Conservation (phyloP, 2,113 vertebrate genomes). For the human region DNA sequence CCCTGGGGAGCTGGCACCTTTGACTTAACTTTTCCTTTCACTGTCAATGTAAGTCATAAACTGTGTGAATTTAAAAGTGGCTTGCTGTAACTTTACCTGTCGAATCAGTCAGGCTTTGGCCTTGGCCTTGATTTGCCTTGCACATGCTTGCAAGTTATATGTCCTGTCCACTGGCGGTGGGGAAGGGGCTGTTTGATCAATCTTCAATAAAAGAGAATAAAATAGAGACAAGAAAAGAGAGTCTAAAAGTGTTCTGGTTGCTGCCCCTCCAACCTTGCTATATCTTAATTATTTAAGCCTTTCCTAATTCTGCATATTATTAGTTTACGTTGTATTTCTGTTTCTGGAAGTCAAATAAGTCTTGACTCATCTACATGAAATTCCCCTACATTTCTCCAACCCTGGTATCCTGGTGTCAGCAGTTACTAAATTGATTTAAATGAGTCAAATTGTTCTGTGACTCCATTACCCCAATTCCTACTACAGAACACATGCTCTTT, state of each 20-base stretch:
- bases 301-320: not conserved
- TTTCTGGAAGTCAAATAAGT: not conserved
- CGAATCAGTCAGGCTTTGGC: not conserved
- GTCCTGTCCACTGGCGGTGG: not conserved
- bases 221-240: not conserved
- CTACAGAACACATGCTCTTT: not conserved
- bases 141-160: not conserved
- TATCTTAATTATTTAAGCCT: not conserved
- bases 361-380: not conserved
- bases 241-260: not conserved
- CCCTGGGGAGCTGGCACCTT: not conserved
- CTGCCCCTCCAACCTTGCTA: not conserved
- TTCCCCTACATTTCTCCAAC: accelerated
- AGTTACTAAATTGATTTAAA: not conserved
- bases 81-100: not conserved
- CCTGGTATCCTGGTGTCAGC: not conserved
- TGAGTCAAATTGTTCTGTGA: not conserved
- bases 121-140: conserved; percentile 13
- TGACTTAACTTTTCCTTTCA: not conserved
- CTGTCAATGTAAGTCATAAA: not conserved
- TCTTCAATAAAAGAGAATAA: not conserved
- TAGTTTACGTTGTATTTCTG: not conserved
- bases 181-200: not conserved
- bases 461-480: not conserved
- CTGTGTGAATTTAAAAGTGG: not conserved